These are phyloP conservation scores for Plotosus lineatus DNA, from an alignment of 2,113 vertebrate species.

Conservation along the genomic window DNA sequence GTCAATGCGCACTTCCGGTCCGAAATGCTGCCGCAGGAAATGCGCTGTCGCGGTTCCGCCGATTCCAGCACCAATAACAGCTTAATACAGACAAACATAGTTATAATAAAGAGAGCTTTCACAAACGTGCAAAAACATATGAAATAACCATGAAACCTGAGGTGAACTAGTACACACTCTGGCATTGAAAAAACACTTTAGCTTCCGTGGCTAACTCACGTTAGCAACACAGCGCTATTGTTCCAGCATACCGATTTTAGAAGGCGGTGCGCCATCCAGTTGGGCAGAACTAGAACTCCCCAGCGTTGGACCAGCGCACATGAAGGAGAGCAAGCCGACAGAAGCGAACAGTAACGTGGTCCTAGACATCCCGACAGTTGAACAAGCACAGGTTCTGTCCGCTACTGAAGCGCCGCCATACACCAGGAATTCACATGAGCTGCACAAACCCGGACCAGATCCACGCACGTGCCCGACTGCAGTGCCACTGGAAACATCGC, in stretches of 20 bases:
- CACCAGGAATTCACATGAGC: not conserved
- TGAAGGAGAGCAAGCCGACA: not conserved
- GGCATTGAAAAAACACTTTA: not conserved
- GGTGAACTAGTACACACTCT: not conserved
- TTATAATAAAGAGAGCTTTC: not conserved
- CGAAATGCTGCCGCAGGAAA: constrained; percentile 94
- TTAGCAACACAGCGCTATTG: not conserved
- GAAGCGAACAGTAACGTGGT: not conserved
- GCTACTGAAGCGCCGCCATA: not conserved
- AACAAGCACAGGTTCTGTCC: not conserved
- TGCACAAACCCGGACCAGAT: too few species aligned
- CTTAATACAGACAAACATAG: constrained; percentile 63
- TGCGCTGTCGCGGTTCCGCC: constrained; percentile 89
- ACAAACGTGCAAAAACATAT: not conserved
- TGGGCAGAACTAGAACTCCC: constrained; percentile 60
- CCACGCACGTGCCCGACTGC: too few species aligned
- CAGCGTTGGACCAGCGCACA: not conserved
- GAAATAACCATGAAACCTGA: not conserved
- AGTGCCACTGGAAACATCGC: not conserved
- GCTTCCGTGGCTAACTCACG: not conserved
- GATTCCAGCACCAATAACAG: constrained; percentile 90
- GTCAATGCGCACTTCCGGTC: constrained; percentile 89
- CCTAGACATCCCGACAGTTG: not conserved
- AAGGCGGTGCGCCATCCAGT: constrained; percentile 72
- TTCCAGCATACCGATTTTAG: constrained; percentile 69